Base-by-base conservation (phyloP, 1,140 invertebrate genomes). In the Globodera rostochiensis region DNA sequence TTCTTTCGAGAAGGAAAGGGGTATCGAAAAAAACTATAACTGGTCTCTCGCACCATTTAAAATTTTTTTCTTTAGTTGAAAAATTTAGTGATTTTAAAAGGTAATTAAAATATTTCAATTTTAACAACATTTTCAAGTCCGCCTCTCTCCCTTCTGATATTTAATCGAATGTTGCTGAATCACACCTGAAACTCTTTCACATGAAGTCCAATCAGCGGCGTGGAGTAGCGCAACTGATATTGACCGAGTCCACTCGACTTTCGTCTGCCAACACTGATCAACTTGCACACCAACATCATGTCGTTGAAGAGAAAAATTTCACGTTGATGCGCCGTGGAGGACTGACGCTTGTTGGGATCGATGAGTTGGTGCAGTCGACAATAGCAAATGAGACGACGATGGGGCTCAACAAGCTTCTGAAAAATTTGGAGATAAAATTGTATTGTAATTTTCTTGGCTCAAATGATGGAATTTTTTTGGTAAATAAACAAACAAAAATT, bases 231-330 rank as follows among this genome's bases (percentile, higher is more conserved):
- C 19, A 88, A 78, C 45, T 74, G 82, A 76, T 88, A 88, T 66
- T 82, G 88, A n/a, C 86, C 80, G 8, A 69, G 73, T 46, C 82
- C 46, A 49, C 70, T 78, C 21, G 67, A 77, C 71, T 75, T 76
- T 69, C 84, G 74, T 86, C 78, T 71, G 47, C 83, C 77, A 19
- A 64, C 57, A 64, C 57, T 64, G 60, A 83, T 73, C 57, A 81
- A 76, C 85, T 90, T 85, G 90, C 73, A 90, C 74, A 99, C 95
- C 83, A 99, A 94, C 83, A 99, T 93, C 79, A 98, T 91, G 91
- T 99, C 97, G 91, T 99, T 99, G 91, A 99, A 99, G 11, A 99
- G 93, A 91, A 98, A 99, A 69, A 99, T 95, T 92, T 99, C 97
- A 85, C 97, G 92, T 91, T 99, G 96, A 91, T 99, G 97, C 7